Percentiles rank a stretch among this genome's conserved stretches.
Conservation (phyloP, 1,140 invertebrate genomes). For the Penaeus vannamei region DNA sequence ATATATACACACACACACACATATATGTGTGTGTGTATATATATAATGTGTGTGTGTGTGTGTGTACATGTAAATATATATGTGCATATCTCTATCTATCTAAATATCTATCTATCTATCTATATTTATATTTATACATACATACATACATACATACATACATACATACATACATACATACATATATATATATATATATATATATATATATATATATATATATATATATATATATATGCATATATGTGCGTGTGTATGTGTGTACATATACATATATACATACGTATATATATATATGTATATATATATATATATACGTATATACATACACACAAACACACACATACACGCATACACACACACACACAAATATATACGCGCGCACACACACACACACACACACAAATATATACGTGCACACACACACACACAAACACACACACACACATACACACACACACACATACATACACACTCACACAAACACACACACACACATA, state of each 20-base stretch:
- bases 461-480: too few relatives aligned
- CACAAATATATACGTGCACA: too few relatives aligned
- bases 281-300: not conserved
- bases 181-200: slow-evolving; percentile 4
- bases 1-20: not conserved
- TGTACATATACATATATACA: not conserved
- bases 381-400: too few relatives aligned
- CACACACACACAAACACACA: too few relatives aligned
- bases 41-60: not conserved
- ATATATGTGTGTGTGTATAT: not conserved
- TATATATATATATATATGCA: slow-evolving; percentile 7
- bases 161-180: not conserved
- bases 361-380: not conserved
- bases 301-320: slow-evolving; percentile 13
- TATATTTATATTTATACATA: not conserved
- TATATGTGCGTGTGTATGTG: not conserved
- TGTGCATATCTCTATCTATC: not conserved
- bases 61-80: not conserved
- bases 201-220: not conserved
- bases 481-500: too few relatives aligned
- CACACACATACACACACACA: too few relatives aligned
- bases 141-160: not conserved
- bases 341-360: not conserved
- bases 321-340: not conserved
- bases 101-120: not conserved